phyloP scores from a whole-genome alignment of 2,113 vertebrate genomes.

The Odontophorus gujanensis region DNA sequence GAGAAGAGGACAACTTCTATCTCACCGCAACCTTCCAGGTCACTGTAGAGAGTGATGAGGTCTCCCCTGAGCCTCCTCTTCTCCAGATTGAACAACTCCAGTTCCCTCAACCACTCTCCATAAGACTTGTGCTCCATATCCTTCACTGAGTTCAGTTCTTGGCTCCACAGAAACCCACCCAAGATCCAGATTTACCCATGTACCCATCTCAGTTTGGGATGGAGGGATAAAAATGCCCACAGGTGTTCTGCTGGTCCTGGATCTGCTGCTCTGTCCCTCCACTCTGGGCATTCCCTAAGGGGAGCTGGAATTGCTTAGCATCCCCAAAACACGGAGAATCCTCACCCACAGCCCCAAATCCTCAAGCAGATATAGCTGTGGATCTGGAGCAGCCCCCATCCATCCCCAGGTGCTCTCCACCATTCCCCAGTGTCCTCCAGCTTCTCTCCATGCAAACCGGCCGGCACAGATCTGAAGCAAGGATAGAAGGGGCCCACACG shows the following conservation, averaged over 20 bases:
- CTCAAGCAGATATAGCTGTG: neutral
- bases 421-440: fast-evolving
- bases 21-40: too few relatives aligned
- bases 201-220: too few relatives aligned
- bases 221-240: neutral
- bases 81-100: too few relatives aligned
- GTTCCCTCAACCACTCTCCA: too few relatives aligned
- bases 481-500: neutral
- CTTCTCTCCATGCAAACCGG: fast-evolving
- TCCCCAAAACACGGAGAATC: neutral
- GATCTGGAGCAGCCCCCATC: neutral
- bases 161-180: too few relatives aligned
- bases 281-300: fast-evolving
- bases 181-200: fast-evolving
- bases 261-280: neutral
- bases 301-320: neutral
- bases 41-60: too few relatives aligned
- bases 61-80: too few relatives aligned
- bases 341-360: neutral
- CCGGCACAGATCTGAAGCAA: fast-evolving
- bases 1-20: too few relatives aligned
- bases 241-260: neutral
- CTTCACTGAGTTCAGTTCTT: too few relatives aligned
- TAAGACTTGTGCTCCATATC: too few relatives aligned
- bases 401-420: neutral